Evolutionary conservation across 2,888 invertebrate genomes (phyloP).

Genomic region (Cephus pygmeus): DNA sequence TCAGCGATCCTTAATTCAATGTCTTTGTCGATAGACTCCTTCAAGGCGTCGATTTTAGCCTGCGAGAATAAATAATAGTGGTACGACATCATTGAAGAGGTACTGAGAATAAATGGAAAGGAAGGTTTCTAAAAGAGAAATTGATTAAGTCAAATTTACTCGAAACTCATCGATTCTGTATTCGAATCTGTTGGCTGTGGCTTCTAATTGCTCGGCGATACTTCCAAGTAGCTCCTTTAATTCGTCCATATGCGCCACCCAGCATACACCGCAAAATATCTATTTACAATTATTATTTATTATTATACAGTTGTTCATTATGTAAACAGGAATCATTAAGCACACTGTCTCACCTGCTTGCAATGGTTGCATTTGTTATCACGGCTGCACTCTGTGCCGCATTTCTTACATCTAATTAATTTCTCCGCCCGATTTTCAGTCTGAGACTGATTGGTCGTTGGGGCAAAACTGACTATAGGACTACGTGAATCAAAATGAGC

Average conservation of each 20-base stretch:
- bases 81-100: neutral
- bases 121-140: neutral
- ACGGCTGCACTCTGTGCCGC: constrained; percentile 56
- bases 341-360: constrained; percentile 67
- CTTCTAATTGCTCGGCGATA: constrained; percentile 71
- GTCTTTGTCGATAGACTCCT: constrained; percentile 68
- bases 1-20: constrained; percentile 69
- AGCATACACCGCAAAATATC: constrained; percentile 74
- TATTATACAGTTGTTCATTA: neutral
- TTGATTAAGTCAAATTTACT: constrained; percentile 52
- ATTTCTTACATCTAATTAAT: constrained; percentile 57
- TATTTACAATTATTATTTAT: constrained; percentile 48
- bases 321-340: neutral
- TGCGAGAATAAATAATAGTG: constrained; percentile 34
- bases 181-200: constrained; percentile 68
- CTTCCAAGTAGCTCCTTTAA: constrained; percentile 70
- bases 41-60: constrained; percentile 70
- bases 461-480: constrained; percentile 36
- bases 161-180: constrained; percentile 71
- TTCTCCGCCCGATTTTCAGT: constrained; percentile 62
- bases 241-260: constrained; percentile 72
- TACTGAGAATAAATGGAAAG: neutral
- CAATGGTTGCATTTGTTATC: constrained; percentile 71
- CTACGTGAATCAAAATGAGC: constrained; percentile 26
- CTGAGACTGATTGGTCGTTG: constrained; percentile 47